phyloP scores from a whole-genome alignment of 92 coral and sea anemone genomes.

The Scolanthus callimorphus region DNA sequence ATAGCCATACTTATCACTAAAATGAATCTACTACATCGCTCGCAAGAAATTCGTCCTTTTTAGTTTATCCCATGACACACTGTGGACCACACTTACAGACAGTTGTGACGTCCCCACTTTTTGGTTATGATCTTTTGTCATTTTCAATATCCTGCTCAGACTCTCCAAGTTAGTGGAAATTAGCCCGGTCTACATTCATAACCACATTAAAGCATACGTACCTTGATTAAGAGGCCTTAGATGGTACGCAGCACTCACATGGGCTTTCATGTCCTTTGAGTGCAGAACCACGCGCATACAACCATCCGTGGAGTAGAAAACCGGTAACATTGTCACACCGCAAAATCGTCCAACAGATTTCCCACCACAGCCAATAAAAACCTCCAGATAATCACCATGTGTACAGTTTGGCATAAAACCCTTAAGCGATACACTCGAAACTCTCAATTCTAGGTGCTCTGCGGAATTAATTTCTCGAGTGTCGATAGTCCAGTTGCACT shows the following conservation, averaged over 20 bases:
- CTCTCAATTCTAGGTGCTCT: slow-evolving; percentile 33
- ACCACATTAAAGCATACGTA: no score
- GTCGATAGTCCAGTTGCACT: slow-evolving; percentile 21
- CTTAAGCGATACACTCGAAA: slow-evolving; percentile 13
- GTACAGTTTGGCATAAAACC: slow-evolving; percentile 46
- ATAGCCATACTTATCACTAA: no score
- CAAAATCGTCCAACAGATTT: slow-evolving; percentile 50
- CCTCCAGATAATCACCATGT: slow-evolving; percentile 29
- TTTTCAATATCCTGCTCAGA: no score
- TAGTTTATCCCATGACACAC: no score
- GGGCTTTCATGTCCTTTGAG: background rate
- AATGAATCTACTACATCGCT: no score
- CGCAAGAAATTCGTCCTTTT: no score
- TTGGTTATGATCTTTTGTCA: no score
- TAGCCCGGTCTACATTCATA: no score
- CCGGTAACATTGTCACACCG: slow-evolving; percentile 34
- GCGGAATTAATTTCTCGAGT: slow-evolving; percentile 5
- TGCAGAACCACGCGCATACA: slow-evolving; percentile 39
- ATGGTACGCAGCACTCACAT: slow-evolving; percentile 19
- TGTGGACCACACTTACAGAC: no score
- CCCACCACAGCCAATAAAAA: slow-evolving; percentile 42
- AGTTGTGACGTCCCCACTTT: no score
- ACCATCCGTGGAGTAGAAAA: slow-evolving; percentile 47
- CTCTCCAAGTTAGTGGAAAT: no score
- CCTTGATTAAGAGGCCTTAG: no score